Conservation (phyloP, 2,888 invertebrate genomes). For the Microctonus aethiopoides region DNA sequence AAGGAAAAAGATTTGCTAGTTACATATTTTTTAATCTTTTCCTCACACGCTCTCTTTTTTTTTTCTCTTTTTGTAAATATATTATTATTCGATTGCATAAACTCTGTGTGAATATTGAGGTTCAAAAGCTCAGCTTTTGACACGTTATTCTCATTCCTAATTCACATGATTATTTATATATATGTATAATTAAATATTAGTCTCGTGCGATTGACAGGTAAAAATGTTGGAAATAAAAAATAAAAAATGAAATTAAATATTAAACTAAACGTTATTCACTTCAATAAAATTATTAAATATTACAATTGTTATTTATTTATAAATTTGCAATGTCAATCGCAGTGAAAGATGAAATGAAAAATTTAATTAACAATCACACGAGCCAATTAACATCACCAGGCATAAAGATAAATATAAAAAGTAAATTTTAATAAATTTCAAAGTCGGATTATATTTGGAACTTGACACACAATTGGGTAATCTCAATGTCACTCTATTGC, state of each 20-base stretch:
- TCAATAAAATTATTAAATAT: neutral
- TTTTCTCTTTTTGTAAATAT: conserved; percentile 17
- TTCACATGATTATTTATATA: conserved; percentile 35
- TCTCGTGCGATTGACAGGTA: neutral
- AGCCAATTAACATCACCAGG: neutral
- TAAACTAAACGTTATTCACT: no score
- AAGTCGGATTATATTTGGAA: neutral
- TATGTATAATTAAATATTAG: conserved; percentile 25
- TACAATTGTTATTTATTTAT: neutral
- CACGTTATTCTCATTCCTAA: conserved; percentile 23
- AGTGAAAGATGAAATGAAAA: neutral
- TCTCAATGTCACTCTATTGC: no score
- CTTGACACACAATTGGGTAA: neutral
- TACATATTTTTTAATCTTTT: conserved; percentile 25
- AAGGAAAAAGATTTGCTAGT: conserved; percentile 37
- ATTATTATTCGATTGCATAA: conserved; percentile 20
- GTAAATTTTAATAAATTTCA: neutral
- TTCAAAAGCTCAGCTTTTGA: conserved; percentile 38
- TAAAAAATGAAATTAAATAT: neutral
- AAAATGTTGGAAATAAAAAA: neutral
- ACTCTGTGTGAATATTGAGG: conserved; percentile 31
- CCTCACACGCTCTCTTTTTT: conserved; percentile 22
- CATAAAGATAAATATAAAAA: conserved; percentile 8
- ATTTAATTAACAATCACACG: neutral
- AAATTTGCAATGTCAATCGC: neutral